phyloP scores from a whole-genome alignment of 2,797 vertebrate species.

The Choloepus didactylus region DNA sequence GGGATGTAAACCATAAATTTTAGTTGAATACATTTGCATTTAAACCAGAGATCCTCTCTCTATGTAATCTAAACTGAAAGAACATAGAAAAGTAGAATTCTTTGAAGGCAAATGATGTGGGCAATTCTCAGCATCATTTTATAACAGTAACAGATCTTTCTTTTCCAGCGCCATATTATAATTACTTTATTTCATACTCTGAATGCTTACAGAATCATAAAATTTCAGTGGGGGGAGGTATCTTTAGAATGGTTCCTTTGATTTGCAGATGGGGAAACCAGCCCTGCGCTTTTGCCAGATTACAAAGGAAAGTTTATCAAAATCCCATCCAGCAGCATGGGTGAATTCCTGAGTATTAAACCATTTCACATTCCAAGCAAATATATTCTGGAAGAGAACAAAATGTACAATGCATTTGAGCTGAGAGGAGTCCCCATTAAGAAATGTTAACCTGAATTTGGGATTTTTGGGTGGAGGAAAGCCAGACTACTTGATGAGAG shows the following conservation, averaged over 20 bases:
- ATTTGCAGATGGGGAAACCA: constrained; percentile 3
- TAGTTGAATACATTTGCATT: not conserved
- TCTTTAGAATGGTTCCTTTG: not conserved
- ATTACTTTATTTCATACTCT: not conserved
- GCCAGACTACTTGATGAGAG: not conserved
- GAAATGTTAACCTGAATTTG: not conserved
- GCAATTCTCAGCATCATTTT: not conserved
- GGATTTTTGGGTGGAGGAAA: not conserved
- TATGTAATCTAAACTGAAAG: not conserved
- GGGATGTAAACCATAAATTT: not conserved
- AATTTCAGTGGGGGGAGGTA: not conserved
- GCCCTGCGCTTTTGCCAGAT: not conserved
- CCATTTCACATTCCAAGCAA: constrained; percentile 11
- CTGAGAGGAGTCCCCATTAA: not conserved
- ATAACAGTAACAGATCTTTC: not conserved
- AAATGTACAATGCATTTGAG: not conserved
- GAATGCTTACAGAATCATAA: not conserved
- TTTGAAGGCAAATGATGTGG: not conserved
- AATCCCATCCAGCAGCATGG: not conserved
- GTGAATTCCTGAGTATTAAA: constrained; percentile 29
- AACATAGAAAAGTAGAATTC: not conserved
- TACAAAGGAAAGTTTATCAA: not conserved
- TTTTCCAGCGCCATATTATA: not conserved
- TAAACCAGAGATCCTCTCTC: not conserved
- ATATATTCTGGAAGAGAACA: constrained; percentile 32